These are phyloP conservation scores for Whitmania pigra DNA, from an alignment of 1,140 invertebrate species.

Conservation along the genomic window DNA sequence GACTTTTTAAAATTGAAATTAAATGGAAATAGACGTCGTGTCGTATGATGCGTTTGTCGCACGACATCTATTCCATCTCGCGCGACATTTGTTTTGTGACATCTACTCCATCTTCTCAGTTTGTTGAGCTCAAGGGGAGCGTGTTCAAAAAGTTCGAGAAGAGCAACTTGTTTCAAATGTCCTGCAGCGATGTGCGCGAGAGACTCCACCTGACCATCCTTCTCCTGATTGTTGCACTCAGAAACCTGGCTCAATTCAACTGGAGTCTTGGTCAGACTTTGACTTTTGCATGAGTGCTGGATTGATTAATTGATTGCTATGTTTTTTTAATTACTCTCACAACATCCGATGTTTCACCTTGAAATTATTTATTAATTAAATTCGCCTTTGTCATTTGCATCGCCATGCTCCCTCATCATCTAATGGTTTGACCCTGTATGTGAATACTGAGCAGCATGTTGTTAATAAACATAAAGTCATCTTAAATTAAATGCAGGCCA, in stretches of 20 bases:
- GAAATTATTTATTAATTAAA: not conserved
- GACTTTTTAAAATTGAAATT: too few species aligned
- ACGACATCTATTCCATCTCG: too few species aligned
- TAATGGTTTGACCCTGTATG: too few species aligned
- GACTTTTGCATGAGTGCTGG: too few species aligned
- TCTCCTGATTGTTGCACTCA: slow-evolving; percentile 80
- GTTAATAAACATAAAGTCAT: not conserved
- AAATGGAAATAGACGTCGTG: too few species aligned
- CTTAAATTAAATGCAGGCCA: slow-evolving; percentile 34
- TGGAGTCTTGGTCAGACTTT: slow-evolving; percentile 61
- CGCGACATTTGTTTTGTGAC: too few species aligned
- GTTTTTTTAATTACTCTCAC: too few species aligned
- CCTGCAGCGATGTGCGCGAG: slow-evolving; percentile 81
- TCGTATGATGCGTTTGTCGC: too few species aligned
- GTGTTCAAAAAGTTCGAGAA: slow-evolving; percentile 99
- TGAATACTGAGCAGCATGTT: too few species aligned
- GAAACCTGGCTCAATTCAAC: slow-evolving; percentile 94
- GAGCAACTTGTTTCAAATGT: slow-evolving; percentile 74
- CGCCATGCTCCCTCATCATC: too few species aligned
- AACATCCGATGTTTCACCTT: too few species aligned
- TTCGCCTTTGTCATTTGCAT: not conserved
- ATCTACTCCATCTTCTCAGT: slow-evolving; percentile 57
- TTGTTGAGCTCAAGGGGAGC: slow-evolving; percentile 95
- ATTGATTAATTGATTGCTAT: too few species aligned
- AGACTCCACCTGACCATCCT: slow-evolving; percentile 72